Percentiles rank a stretch among this genome's conserved stretches.
These are phyloP conservation scores for Sorex maritimensis DNA, from an alignment of 2,797 vertebrate species.

Conservation along the genomic window DNA sequence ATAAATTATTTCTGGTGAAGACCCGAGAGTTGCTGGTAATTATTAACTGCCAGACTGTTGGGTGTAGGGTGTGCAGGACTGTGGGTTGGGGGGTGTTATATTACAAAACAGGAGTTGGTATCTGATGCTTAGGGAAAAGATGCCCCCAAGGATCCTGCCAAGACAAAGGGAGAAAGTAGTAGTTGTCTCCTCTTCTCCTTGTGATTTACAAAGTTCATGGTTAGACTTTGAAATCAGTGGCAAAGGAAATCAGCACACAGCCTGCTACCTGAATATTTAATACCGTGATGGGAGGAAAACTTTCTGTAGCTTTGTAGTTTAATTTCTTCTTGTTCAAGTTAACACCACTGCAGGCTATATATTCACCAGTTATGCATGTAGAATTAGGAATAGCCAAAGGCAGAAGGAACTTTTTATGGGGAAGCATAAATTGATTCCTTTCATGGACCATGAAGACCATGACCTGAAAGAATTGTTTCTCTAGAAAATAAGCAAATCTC, in stretches of 20 bases:
- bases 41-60: background rate
- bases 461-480: conserved; percentile 31
- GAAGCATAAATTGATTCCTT: background rate
- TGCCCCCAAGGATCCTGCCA: background rate
- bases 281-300: background rate
- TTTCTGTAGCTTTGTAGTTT: conserved; percentile 40
- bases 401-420: conserved; percentile 13
- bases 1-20: conserved; percentile 24
- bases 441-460: background rate
- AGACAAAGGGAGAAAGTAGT: background rate
- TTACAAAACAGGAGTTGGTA: background rate
- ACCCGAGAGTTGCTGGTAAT: conserved; percentile 30
- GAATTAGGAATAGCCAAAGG: conserved; percentile 36
- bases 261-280: background rate
- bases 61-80: too few species aligned
- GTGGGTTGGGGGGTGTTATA: background rate
- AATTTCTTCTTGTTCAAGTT: conserved; percentile 25
- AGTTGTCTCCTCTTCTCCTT: background rate
- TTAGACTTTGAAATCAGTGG: conserved; percentile 17
- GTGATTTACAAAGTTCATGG: background rate
- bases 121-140: conserved; percentile 24
- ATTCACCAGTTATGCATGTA: background rate
- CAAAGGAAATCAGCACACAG: conserved; percentile 14
- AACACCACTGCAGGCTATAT: background rate
- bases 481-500: background rate